Evolutionary conservation across 2,888 invertebrate species (phyloP).

Genomic region (Caenorhabditis uteleia): DNA sequence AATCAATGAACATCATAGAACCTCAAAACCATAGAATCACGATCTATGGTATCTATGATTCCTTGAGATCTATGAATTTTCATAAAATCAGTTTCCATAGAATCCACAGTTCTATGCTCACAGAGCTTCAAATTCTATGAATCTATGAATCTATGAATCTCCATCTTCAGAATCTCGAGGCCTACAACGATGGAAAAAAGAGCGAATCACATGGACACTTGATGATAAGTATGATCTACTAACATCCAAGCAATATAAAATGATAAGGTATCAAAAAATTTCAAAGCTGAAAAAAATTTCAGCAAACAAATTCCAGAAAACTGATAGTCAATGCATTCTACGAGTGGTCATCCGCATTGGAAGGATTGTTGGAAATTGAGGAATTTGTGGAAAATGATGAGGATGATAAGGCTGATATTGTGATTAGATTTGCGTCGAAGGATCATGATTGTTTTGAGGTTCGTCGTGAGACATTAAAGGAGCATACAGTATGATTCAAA

Average conservation of each 20-base stretch:
- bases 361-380: constrained; percentile 18
- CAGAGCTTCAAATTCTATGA: too few species aligned
- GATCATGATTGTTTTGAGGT: constrained; percentile 39
- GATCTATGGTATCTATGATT: too few species aligned
- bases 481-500: too few species aligned
- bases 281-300: background rate
- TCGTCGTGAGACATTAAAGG: too few species aligned
- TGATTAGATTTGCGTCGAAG: constrained; percentile 19
- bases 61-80: too few species aligned
- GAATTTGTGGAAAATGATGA: constrained; percentile 10
- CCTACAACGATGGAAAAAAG: constrained; percentile 22
- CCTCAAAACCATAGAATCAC: too few species aligned
- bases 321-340: constrained; percentile 18
- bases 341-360: constrained; percentile 36
- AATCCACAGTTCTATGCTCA: too few species aligned
- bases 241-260: constrained; percentile 3
- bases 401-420: constrained; percentile 9
- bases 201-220: constrained; percentile 38
- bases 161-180: constrained; percentile 8
- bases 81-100: too few species aligned
- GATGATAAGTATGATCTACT: constrained; percentile 39
- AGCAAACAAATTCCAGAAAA: constrained; percentile 12
- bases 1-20: too few species aligned
- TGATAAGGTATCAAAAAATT: constrained; percentile 4
- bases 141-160: background rate